A percentile compares a stretch with the other conserved stretches of the same genome.
These are phyloP conservation scores for Drosophila atripex DNA, from an alignment of 2,888 invertebrate species.

Conservation along the genomic window DNA sequence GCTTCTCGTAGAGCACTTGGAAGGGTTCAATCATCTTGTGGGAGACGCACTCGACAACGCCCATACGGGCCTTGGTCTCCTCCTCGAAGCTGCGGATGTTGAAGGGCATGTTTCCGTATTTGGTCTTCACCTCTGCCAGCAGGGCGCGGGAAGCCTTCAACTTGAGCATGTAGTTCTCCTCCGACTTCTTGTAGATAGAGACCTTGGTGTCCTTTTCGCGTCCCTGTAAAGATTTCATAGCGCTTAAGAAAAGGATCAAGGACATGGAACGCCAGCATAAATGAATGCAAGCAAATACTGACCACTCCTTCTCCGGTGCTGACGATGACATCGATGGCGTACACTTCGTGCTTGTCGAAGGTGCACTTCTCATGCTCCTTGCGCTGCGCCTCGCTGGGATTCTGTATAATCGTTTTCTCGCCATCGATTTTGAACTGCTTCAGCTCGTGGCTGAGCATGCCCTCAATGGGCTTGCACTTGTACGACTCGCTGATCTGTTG, in stretches of 20 bases:
- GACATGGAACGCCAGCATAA: not conserved
- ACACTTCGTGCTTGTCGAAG: slow-evolving; percentile 98
- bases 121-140: slow-evolving; percentile 93
- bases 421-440: slow-evolving; percentile 99
- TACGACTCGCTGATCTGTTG: slow-evolving; percentile 96
- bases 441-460: slow-evolving; percentile 96
- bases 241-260: slow-evolving; percentile 24
- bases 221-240: slow-evolving; percentile 85
- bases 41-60: slow-evolving; percentile 98
- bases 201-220: slow-evolving; percentile 97
- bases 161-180: slow-evolving; percentile 98
- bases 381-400: slow-evolving; percentile 97
- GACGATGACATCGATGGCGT: slow-evolving; percentile 98
- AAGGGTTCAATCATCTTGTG: slow-evolving; percentile 99
- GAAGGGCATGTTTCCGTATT: slow-evolving; percentile 98
- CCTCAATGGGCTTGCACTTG: slow-evolving; percentile 99
- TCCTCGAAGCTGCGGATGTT: slow-evolving; percentile 97
- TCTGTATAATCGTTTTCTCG: slow-evolving; percentile 98
- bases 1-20: slow-evolving; percentile 93
- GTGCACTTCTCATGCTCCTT: slow-evolving; percentile 98
- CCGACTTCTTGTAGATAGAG: slow-evolving; percentile 99
- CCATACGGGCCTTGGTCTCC: slow-evolving; percentile 98
- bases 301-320: slow-evolving; percentile 97
- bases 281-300: slow-evolving; percentile 77
- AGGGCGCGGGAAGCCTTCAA: slow-evolving; percentile 97